Conservation (phyloP, 2,113 vertebrate species). For the Oxyruncus cristatus region DNA sequence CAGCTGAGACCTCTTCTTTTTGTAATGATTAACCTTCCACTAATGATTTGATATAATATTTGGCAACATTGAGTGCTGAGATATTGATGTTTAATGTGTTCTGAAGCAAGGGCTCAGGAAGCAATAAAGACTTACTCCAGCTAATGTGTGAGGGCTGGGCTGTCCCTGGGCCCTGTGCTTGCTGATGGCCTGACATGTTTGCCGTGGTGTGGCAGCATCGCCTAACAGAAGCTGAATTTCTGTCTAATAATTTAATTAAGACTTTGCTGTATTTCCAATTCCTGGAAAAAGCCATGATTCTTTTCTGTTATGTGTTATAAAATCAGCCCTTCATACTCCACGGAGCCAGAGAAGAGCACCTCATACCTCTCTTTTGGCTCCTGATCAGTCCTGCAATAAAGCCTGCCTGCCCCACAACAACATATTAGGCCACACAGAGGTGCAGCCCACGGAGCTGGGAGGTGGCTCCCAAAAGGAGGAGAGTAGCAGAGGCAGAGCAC, state of each 20-base stretch:
- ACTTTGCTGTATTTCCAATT: slow-evolving; percentile 11
- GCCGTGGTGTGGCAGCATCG: background rate
- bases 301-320: slow-evolving; percentile 17
- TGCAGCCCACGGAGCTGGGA: background rate
- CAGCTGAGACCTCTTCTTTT: slow-evolving; percentile 3
- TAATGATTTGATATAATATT: slow-evolving; percentile 22
- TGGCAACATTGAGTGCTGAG: background rate
- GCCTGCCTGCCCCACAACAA: background rate
- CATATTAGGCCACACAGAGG: background rate
- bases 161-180: background rate
- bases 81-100: slow-evolving; percentile 7
- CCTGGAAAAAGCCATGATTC: slow-evolving; percentile 24
- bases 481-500: background rate
- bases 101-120: background rate
- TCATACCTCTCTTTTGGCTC: background rate
- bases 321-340: slow-evolving; percentile 13
- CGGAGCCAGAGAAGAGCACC: background rate
- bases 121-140: background rate
- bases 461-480: background rate
- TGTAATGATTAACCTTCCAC: slow-evolving; percentile 18
- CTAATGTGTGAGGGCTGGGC: background rate
- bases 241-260: slow-evolving; percentile 50
- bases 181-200: background rate
- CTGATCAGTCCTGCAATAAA: background rate
- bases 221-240: slow-evolving; percentile 6